These are phyloP conservation scores for Gymnosoma rotundatum DNA, from an alignment of 2,888 invertebrate species.

Conservation along the genomic window DNA sequence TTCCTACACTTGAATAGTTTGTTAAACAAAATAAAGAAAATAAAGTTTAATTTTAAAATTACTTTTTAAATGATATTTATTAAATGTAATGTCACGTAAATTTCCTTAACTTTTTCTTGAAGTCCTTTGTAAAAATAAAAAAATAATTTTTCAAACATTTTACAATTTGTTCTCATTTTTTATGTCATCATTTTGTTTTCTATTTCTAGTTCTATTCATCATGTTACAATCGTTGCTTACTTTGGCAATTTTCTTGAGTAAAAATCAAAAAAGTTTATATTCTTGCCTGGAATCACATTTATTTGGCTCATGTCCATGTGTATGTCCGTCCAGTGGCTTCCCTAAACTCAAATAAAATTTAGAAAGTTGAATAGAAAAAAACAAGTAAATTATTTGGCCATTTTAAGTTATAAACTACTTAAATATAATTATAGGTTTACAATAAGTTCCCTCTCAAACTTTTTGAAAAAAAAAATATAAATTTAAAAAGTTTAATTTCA, in stretches of 20 bases:
- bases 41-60: too few relatives aligned
- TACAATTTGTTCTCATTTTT: constrained; percentile 6
- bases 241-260: constrained; percentile 34
- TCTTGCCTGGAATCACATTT: too few relatives aligned
- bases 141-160: constrained; percentile 4
- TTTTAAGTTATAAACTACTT: constrained; percentile 8
- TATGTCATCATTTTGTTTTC: constrained; percentile 20
- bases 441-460: constrained; percentile 26
- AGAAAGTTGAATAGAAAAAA: constrained; percentile 25
- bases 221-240: constrained; percentile 21
- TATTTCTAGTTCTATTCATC: background rate
- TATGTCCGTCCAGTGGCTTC: background rate
- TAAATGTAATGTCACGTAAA: too few relatives aligned
- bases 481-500: constrained; percentile 43
- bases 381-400: constrained; percentile 30
- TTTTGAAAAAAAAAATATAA: background rate
- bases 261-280: constrained; percentile 11
- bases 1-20: too few relatives aligned
- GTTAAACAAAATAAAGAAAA: too few relatives aligned
- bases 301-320: constrained; percentile 21
- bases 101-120: too few relatives aligned
- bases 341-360: constrained; percentile 23
- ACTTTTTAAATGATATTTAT: too few relatives aligned
- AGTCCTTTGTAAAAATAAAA: too few relatives aligned
- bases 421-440: constrained; percentile 53